Evolutionary conservation across 1,140 invertebrate genomes (phyloP), one percentile per base, ranked within the genome.

Genomic region (Euura lappo): DNA sequence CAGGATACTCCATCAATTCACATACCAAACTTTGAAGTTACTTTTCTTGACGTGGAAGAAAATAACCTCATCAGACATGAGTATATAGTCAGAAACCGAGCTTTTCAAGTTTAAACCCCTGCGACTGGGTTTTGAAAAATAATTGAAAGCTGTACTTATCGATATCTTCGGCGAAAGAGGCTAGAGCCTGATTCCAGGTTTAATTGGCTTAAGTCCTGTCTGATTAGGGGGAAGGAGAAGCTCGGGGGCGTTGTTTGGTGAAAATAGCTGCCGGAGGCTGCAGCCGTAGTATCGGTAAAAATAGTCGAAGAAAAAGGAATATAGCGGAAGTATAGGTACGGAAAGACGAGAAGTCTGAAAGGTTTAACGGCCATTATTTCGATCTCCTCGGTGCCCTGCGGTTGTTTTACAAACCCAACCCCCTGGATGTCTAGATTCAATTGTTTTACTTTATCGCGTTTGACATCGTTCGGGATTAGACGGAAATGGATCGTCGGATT

Each of bases 321-420:
- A 28, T 28, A 28, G 28, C 28, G 28, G 28, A 28, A 11, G 3
- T n/a, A 60, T 3, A 60, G 8, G 6, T 6, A 11, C 8, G 51
- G 51, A 60, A 60, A 11, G 51, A 60, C 51, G 51, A 60, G 51
- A 60, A n/a, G 51, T 60, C 51, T 60, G 51, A 60, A 60, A 60
- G 51, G 51, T n/a, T 60, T 60, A 5, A n/a, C 51, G 51, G 51
- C 51, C 51, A 60, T 60, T 60, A 60, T n/a, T 60, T 60, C 51
- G 51, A 60, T 60, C 51, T 60, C 51, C 51, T 60, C 51, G 51
- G 4, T 28, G 6, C 51, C 51, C 51, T 60, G 51, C 51, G 51
- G 51, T 60, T 60, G 51, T 60, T 60, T 60, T 60, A 60, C 51
- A 11, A 60, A 60, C 28, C 28, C 28, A 28, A 60, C 51, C 51